Evolutionary conservation across 2,797 vertebrate species (phyloP), one percentile per base, ranked within the genome.

Genomic region (Xerus rutilus): DNA sequence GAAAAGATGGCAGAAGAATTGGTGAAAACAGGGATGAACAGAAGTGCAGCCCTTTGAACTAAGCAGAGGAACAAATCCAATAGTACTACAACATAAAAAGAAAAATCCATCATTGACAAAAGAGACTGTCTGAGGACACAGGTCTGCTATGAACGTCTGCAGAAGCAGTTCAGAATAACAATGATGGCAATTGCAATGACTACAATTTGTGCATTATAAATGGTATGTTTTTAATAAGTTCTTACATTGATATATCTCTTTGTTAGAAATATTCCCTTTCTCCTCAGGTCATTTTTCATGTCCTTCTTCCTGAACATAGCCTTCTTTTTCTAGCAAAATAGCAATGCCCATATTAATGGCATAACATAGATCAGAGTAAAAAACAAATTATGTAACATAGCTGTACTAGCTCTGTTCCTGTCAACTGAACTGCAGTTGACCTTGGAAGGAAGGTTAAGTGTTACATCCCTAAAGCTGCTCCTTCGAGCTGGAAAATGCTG

Each of bases 241-340:
- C 96, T 97, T 97, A 92, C 95, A 96, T 83, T 98, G 97, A 98
- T 97, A 59, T 69, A 97, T 98, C 96, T 98, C 98, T 97, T 97
- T 94, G 76, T 96, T 97, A 91, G 96, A 96, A 97, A 96, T 59
- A 98, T 97, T 81, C 91, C 89, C 97, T 98, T 98, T 98, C 97
- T 96, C 79, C 67, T 52, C 5, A 35, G 85, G 77, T 96, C 95
- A 97, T 97, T 98, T 97, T 97, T 97, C 94, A 67, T 87, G 92
- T 97, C 96, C 35, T 96, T 97, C 97, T 94, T 88, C 65, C 45
- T 82, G 57, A 98, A 96, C 86, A 96, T 94, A 97, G 86, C 81
- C 64, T 98, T 82, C 83, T 97, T 98, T 98, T 96, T 94, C 77
- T 97, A 95, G 93, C 87, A 97, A 98, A 98, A 96, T 62, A 88